These are phyloP conservation scores for Sebastes oblongus DNA, from an alignment of 2,797 vertebrate species.

Conservation along the genomic window DNA sequence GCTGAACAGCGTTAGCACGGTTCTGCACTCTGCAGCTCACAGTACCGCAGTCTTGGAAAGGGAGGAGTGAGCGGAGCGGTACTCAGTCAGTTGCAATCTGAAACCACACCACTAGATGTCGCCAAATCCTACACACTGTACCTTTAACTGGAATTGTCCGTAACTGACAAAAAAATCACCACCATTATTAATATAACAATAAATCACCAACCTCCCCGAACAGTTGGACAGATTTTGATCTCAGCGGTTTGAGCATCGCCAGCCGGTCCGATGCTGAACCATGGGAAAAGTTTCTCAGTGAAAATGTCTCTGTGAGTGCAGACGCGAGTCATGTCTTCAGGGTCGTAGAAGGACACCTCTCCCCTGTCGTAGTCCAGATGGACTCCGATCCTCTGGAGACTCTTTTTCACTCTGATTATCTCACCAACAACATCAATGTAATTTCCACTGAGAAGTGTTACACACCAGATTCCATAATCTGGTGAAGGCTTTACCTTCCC, in stretches of 20 bases:
- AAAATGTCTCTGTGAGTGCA: neutral
- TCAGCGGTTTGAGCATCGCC: neutral
- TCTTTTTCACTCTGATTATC: rapidly evolving
- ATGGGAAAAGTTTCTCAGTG: neutral
- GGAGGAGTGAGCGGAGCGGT: too few species aligned
- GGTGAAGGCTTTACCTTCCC: rapidly evolving
- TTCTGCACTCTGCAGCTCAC: too few species aligned
- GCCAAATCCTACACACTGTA: too few species aligned
- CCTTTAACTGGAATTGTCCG: neutral
- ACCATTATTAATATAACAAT: neutral
- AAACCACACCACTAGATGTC: too few species aligned
- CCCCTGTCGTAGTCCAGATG: neutral
- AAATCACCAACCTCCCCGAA: neutral
- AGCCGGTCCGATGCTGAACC: neutral
- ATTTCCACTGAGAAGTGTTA: rapidly evolving
- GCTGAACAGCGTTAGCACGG: too few species aligned
- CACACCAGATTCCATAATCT: neutral
- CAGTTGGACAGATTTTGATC: neutral
- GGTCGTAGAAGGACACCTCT: neutral
- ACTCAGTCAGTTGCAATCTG: too few species aligned
- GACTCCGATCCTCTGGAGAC: neutral
- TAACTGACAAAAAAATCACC: neutral
- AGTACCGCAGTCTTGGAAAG: too few species aligned
- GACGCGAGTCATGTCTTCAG: neutral
- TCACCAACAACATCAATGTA: neutral